These are phyloP conservation scores for Baccha elongata DNA, from an alignment of 2,888 invertebrate species.

Conservation along the genomic window DNA sequence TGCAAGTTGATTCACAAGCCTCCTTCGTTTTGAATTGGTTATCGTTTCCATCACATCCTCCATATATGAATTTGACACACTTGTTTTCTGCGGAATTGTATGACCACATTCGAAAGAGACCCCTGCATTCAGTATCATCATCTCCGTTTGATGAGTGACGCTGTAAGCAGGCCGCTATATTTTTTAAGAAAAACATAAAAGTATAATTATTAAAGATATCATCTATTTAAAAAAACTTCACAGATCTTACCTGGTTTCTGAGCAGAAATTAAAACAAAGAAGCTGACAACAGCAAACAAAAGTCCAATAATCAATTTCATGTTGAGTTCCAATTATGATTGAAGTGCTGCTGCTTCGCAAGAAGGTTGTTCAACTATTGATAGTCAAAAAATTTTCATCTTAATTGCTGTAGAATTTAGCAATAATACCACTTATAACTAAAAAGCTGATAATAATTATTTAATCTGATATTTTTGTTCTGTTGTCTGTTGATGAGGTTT, in stretches of 20 bases:
- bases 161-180: constrained; percentile 2
- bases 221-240: neutral
- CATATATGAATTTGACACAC: neutral
- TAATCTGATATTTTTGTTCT: too few species aligned
- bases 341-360: too few species aligned
- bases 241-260: constrained; percentile 1
- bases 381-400: too few species aligned
- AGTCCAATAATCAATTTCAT: neutral
- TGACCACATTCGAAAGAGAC: neutral
- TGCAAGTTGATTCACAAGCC: constrained; percentile 4
- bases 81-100: neutral
- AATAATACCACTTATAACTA: too few species aligned
- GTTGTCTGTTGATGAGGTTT: too few species aligned
- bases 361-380: too few species aligned
- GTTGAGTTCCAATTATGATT: too few species aligned
- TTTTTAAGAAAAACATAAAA: neutral
- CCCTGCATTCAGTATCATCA: neutral
- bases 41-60: constrained; percentile 2
- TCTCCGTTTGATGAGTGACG: neutral
- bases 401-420: too few species aligned
- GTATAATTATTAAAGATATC: neutral
- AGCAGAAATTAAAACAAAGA: neutral
- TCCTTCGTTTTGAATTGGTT: neutral
- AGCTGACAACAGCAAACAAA: neutral
- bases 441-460: too few species aligned